These are phyloP conservation scores for Acromyrmex heyeri DNA, from an alignment of 1,140 invertebrate species.

Conservation along the genomic window DNA sequence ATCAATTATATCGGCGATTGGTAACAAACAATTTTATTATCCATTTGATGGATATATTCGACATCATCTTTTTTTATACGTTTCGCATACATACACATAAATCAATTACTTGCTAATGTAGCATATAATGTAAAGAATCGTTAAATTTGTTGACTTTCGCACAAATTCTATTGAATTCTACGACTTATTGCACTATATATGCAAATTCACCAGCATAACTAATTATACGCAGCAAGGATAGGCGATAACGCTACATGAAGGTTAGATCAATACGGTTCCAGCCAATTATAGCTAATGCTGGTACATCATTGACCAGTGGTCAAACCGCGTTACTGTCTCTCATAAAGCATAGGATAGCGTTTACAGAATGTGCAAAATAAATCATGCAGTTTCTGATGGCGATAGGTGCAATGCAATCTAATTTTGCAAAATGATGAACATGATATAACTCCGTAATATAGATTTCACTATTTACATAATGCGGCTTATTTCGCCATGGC, in stretches of 20 bases:
- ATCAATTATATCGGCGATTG: constrained; percentile 46
- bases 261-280: constrained; percentile 66
- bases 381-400: constrained; percentile 63
- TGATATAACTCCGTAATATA: constrained; percentile 56
- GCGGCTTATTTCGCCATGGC: background rate
- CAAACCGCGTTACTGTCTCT: constrained; percentile 66
- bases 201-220: constrained; percentile 51
- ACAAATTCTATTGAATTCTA: constrained; percentile 2
- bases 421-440: constrained; percentile 55
- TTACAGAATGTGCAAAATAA: constrained; percentile 64
- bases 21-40: constrained; percentile 10
- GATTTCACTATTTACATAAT: constrained; percentile 57
- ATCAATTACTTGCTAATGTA: background rate
- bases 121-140: background rate
- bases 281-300: constrained; percentile 58
- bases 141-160: background rate
- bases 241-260: constrained; percentile 47
- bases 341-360: constrained; percentile 67
- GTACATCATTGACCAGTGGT: constrained; percentile 69
- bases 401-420: constrained; percentile 53
- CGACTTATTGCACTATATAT: constrained; percentile 30
- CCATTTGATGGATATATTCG: constrained; percentile 3
- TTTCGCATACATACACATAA: background rate
- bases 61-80: constrained; percentile 19
- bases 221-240: constrained; percentile 52